Evolutionary conservation across 2,113 vertebrate genomes (phyloP), one percentile per base, ranked within the genome.

Genomic region (Apteryx owenii): DNA sequence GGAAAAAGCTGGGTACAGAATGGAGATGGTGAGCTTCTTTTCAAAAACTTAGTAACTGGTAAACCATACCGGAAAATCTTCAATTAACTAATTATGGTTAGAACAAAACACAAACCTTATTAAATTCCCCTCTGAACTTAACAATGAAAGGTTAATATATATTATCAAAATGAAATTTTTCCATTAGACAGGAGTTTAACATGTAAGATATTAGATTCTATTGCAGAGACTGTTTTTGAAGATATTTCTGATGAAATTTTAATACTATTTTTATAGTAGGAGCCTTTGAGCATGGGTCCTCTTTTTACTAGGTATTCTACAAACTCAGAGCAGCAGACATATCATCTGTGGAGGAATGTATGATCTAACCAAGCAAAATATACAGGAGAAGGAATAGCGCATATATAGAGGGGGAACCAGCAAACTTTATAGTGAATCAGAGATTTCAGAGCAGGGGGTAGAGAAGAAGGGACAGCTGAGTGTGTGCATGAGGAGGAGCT

Each of bases 91-190:
- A 81, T 29, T 7, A 60, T 60, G 33, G 50, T 36, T 38, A 54
- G 42, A 51, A 88, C 42, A 80, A 71, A 73, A 75, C 29, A 72
- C 38, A 56, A 36, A 61, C 58, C 68, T 64, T 54, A 50, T 65
- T 65, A 70, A 81, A 73, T 81, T 72, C 77, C 68, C 77, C 77
- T 81, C 69, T 72, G 85, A 88, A 88, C 85, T 64, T 62, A 62
- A 64, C 68, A 85, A 79, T 65, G 77, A 88, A 81, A 88, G 85
- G 77, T 88, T 88, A 81, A 88, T 88, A 88, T 70, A 81, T 73
- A 54, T 89, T 73, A 78, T 33, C 65, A 26, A 46, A 81, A 26
- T 73, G 68, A 81, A 70, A 62, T 18, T 10, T 60, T 81, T 65
- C 48, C 44, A 23, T 25, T 60, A 64, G 77, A 80, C 60, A 81